Conservation (phyloP, 2,888 invertebrate genomes). For the Boloria euphrosyne region DNA sequence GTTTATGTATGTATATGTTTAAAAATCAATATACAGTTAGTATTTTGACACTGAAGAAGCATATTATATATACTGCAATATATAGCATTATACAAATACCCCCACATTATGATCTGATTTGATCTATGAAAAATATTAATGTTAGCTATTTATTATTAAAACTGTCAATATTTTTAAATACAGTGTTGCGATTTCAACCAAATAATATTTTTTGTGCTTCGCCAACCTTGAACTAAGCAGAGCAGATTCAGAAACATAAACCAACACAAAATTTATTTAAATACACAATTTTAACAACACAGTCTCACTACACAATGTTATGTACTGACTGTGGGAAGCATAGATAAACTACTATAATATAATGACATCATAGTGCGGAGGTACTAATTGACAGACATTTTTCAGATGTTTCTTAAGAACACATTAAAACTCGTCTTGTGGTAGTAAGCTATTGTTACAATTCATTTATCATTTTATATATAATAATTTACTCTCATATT, state of each 20-base stretch:
- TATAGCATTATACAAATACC: no score
- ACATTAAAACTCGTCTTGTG: constrained; percentile 7
- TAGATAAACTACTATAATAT: constrained; percentile 46
- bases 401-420: constrained; percentile 28
- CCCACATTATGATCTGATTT: no score
- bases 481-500: no score
- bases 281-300: constrained; percentile 18
- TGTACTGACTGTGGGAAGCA: constrained; percentile 48
- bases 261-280: constrained; percentile 1
- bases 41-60: no score
- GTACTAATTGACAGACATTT: constrained; percentile 53
- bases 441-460: not conserved
- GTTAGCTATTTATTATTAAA: no score
- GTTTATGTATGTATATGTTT: not conserved
- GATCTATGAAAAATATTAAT: no score
- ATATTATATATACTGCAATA: no score
- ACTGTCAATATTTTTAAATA: no score
- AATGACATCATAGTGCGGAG: constrained; percentile 62
- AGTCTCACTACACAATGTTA: constrained; percentile 22
- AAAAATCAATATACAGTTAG: not conserved
- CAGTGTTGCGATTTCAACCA: no score
- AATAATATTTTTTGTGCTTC: no score
- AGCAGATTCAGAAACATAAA: constrained; percentile 10
- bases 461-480: no score
- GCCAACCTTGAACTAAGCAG: constrained; percentile 7